Conservation (phyloP, 2,888 invertebrate genomes). For the Clostera curtula region DNA sequence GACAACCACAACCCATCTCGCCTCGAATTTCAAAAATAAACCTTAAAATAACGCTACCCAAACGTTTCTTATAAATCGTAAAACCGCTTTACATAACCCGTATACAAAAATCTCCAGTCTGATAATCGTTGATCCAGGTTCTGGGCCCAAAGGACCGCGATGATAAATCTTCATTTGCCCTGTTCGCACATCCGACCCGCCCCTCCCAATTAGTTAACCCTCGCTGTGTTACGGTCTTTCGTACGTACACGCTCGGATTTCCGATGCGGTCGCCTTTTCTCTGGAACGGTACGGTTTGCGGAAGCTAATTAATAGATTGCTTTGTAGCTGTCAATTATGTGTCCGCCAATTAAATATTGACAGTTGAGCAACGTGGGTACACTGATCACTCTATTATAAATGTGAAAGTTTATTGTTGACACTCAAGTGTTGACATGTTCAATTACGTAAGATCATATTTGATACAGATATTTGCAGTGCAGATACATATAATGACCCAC, state of each 20-base stretch:
- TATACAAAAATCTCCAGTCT: constrained; percentile 20
- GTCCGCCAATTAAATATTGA: too few relatives aligned
- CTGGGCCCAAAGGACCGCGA: constrained; percentile 42
- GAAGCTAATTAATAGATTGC: too few relatives aligned
- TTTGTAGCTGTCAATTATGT: too few relatives aligned
- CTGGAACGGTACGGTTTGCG: constrained; percentile 25
- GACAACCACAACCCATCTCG: too few relatives aligned
- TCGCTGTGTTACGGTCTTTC: constrained; percentile 14
- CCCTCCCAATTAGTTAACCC: constrained; percentile 65
- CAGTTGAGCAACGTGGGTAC: too few relatives aligned
- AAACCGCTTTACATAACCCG: constrained; percentile 1
- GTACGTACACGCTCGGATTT: constrained; percentile 42
- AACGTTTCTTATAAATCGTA: not conserved
- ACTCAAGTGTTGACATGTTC: too few relatives aligned
- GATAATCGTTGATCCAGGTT: constrained; percentile 22
- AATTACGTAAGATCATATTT: too few relatives aligned
- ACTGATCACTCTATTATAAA: too few relatives aligned
- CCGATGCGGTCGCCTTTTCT: constrained; percentile 58
- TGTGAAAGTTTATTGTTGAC: too few relatives aligned
- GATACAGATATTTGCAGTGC: too few relatives aligned
- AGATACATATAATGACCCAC: too few relatives aligned
- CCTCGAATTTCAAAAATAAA: too few relatives aligned
- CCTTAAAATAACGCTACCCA: not conserved
- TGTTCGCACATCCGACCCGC: constrained; percentile 65
- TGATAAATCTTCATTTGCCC: constrained; percentile 72